Percentiles rank a stretch among this genome's conserved stretches.
Conservation (phyloP, 2,113 vertebrate species). For the Malurus elegans region DNA sequence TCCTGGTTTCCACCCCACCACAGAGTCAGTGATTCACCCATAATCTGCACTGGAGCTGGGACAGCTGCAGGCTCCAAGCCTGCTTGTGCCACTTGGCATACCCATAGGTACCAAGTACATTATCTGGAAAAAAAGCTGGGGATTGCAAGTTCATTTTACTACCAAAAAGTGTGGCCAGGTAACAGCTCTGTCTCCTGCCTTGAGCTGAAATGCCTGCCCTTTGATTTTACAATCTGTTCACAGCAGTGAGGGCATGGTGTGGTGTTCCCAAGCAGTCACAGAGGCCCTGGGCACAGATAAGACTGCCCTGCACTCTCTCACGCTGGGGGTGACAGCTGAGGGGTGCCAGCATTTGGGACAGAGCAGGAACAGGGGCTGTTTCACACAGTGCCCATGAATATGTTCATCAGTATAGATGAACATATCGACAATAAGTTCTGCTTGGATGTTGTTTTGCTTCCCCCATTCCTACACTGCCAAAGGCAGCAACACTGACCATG, state of each 20-base stretch:
- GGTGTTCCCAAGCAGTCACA: neutral
- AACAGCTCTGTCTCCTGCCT: neutral
- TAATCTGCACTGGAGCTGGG: neutral
- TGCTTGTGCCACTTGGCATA: neutral
- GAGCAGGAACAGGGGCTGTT: neutral
- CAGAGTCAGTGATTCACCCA: neutral
- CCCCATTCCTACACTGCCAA: neutral
- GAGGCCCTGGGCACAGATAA: neutral
- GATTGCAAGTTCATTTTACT: neutral
- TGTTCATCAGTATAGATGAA: accelerated
- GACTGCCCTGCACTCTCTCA: neutral
- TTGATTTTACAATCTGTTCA: neutral
- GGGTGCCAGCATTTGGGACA: accelerated
- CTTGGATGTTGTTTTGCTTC: neutral
- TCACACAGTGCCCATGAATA: accelerated
- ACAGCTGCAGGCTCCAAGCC: accelerated
- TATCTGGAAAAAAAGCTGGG: neutral
- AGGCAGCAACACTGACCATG: neutral
- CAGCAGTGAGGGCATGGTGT: neutral
- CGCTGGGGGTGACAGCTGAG: neutral
- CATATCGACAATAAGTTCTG: neutral
- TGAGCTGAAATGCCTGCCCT: neutral
- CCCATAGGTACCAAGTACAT: accelerated
- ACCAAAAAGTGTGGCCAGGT: accelerated
- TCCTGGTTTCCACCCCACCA: neutral